A percentile compares a stretch with the other conserved stretches of the same genome.
These are phyloP conservation scores for Eutrigla gurnardus DNA, from an alignment of 2,797 vertebrate genomes.

Conservation along the genomic window DNA sequence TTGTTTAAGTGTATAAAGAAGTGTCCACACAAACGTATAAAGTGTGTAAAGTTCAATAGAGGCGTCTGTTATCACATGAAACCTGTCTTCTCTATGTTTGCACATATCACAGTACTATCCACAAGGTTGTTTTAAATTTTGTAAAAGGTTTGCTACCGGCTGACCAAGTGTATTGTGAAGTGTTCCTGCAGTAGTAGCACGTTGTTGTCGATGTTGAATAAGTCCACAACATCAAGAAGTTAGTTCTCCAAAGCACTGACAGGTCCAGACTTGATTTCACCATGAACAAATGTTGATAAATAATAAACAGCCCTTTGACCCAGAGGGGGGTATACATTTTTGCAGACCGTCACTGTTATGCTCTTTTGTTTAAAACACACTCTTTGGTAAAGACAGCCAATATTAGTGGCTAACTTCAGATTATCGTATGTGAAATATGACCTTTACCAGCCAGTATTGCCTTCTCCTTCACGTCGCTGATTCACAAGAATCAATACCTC, in stretches of 20 bases:
- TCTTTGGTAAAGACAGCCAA: too few species aligned
- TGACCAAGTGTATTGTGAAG: neutral
- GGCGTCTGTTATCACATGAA: neutral
- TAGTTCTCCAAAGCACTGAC: neutral
- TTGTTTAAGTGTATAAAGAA: neutral
- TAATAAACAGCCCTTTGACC: too few species aligned
- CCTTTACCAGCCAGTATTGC: neutral
- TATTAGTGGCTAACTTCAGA: neutral
- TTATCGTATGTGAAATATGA: neutral
- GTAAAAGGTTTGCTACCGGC: neutral
- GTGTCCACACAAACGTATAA: neutral
- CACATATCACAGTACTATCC: neutral
- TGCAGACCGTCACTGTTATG: neutral
- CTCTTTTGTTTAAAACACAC: constrained; percentile 2
- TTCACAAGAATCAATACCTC: neutral
- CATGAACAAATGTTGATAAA: neutral
- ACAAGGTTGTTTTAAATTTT: neutral
- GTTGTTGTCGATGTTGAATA: neutral
- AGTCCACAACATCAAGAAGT: neutral
- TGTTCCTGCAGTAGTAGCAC: neutral
- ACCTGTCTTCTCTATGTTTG: neutral
- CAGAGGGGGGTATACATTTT: too few species aligned
- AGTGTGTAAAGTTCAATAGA: too few species aligned
- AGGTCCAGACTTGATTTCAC: neutral
- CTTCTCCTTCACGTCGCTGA: neutral